Evolutionary conservation across 2,888 invertebrate genomes (phyloP).

Genomic region (Siphlonurus alternatus): DNA sequence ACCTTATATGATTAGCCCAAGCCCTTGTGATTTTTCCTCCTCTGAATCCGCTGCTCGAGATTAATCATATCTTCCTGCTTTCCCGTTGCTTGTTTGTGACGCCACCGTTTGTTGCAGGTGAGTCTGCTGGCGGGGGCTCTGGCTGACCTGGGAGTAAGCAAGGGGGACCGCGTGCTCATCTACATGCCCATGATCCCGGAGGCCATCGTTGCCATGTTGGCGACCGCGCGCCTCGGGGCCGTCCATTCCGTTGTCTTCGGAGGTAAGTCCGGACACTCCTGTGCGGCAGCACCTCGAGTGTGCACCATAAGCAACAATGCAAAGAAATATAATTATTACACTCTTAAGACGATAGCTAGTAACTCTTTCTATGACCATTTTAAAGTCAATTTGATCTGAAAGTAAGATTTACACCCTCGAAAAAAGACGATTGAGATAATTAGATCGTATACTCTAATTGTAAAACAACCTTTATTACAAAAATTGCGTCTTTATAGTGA

Average conservation of each 20-base stretch:
- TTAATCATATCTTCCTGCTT: no score
- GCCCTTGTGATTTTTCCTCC: no score
- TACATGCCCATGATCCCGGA: conserved; percentile 93
- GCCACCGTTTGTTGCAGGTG: conserved; percentile 33
- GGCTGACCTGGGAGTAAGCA: conserved; percentile 53
- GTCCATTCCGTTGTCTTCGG: conserved; percentile 93
- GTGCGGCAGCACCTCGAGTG: no score
- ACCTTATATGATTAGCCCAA: no score
- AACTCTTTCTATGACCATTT: not conserved
- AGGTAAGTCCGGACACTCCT: conserved; percentile 37
- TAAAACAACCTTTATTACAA: no score
- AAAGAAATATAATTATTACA: not conserved
- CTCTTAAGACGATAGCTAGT: not conserved
- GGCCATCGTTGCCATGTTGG: conserved; percentile 75
- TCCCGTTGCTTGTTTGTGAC: no score
- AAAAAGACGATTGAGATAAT: no score
- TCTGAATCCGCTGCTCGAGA: no score
- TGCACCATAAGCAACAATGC: not conserved
- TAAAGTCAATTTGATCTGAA: no score
- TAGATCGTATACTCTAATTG: no score
- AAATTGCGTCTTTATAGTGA: no score
- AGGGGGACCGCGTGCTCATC: conserved; percentile 74
- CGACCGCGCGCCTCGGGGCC: conserved; percentile 72
- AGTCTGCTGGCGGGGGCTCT: conserved; percentile 65
- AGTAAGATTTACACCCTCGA: no score